Evolutionary conservation across 2,888 invertebrate genomes (phyloP), one percentile per base, ranked within the genome.

Genomic region (Allolobophora icterica): DNA sequence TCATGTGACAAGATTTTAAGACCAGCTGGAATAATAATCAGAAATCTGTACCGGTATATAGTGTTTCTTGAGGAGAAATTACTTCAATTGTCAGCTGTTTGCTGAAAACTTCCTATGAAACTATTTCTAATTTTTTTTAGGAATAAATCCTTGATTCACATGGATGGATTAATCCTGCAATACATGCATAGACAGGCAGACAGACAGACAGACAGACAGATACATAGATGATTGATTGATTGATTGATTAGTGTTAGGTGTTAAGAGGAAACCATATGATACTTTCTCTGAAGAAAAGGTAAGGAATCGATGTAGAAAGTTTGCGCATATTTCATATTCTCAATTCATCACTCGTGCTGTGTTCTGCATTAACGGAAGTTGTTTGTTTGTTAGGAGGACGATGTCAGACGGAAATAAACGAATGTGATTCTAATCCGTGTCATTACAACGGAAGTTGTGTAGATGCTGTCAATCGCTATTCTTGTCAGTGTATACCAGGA

Each of bases 381-480:
- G 58, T 30, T 71, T 71, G 30, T n/a, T 11, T 58, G 2, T 71
- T 35, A 90, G 92, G 91, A 8, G 30, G 0, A 19, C 52, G 35
- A 35, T 91, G 92, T 42, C 84, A 91, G 71, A 34, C 84, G 11
- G 90, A 91, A 89, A 91, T 92, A 5, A 84, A 92, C 89, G 92
- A 92, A 84, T 92, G 92, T 90, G 90, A 90, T 17, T 92, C 92
- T 17, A 42, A 89, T 42, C 92, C 92, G 17, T 92, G 92, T 87
- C 90, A 89, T 24, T 92, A 91, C 42, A 90, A 90, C 34, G 92
- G 92, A 35, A 40, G 38, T 24, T 92, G 92, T 42, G 0, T 84
- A 5, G 92, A 92, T 52, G 38, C 24, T 38, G 83, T 91, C 83
- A 92, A 91, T 52, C 84, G 84, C 38, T 92, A 89, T 34, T 38